Conservation (phyloP, 2,797 vertebrate species). For the Falco novaeseelandiae region DNA sequence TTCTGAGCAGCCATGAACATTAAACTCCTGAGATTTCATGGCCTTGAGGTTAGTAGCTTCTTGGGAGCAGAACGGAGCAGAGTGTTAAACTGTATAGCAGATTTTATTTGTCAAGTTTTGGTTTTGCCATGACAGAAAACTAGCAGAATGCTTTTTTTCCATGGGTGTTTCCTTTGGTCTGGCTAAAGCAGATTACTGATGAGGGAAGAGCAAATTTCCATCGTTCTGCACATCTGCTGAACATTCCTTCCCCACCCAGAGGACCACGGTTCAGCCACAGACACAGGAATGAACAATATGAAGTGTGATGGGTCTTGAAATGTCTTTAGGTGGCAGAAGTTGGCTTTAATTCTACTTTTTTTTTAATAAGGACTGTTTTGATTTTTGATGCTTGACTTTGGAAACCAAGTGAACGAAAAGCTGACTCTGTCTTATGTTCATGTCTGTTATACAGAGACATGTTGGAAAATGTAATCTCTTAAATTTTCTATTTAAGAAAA, state of each 20-base stretch:
- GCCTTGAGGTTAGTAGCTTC: not conserved
- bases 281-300: not conserved
- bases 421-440: not conserved
- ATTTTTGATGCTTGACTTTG: not conserved
- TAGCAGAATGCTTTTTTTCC: not conserved
- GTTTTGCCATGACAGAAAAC: not conserved
- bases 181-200: not conserved
- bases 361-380: not conserved
- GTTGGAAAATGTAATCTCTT: not conserved
- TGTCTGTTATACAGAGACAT: not conserved
- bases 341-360: not conserved
- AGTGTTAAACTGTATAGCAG: not conserved
- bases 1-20: not conserved
- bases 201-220: not conserved
- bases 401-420: not conserved
- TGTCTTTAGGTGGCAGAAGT: not conserved
- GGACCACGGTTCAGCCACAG: not conserved
- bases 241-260: not conserved
- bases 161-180: slow-evolving; percentile 6
- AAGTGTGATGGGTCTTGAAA: not conserved
- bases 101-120: not conserved
- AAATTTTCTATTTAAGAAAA: not conserved
- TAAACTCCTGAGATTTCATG: not conserved
- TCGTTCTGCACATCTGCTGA: slow-evolving; percentile 4
- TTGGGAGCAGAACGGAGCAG: not conserved